Evolutionary conservation across 2,797 vertebrate species (phyloP).

Genomic region (Melopsittacus undulatus): DNA sequence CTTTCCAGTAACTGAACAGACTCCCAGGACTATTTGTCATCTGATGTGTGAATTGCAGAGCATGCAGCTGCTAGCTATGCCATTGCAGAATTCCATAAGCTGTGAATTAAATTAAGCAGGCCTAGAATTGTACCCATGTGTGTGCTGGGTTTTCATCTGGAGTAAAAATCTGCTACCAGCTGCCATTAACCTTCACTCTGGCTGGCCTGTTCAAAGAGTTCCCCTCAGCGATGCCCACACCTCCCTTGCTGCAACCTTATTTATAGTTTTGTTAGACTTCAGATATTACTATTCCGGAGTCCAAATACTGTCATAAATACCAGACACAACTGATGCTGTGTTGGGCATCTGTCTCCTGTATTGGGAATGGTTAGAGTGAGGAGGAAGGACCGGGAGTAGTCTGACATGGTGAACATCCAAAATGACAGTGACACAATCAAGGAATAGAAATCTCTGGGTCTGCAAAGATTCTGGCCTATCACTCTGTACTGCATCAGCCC

Average conservation of each 20-base stretch:
- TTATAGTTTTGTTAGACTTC: constrained; percentile 15
- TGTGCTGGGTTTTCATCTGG: background rate
- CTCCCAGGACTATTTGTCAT: background rate
- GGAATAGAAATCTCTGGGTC: background rate
- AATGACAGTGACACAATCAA: background rate
- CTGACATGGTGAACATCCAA: background rate
- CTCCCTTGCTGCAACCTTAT: background rate
- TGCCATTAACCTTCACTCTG: background rate
- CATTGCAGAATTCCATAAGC: background rate
- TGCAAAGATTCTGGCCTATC: background rate
- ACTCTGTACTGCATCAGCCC: background rate
- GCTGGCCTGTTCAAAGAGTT: background rate
- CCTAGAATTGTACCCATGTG: background rate
- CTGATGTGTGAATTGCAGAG: background rate
- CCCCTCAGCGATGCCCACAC: background rate
- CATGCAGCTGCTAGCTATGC: background rate
- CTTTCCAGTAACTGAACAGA: background rate
- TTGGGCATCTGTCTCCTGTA: background rate
- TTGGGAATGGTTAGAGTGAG: background rate
- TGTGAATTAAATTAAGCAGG: background rate
- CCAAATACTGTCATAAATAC: background rate
- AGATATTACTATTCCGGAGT: background rate
- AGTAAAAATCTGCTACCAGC: background rate
- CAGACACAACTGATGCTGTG: background rate
- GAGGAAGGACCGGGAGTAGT: background rate